Conservation (phyloP, 2,888 invertebrate species). For the Melanchra persicariae region DNA sequence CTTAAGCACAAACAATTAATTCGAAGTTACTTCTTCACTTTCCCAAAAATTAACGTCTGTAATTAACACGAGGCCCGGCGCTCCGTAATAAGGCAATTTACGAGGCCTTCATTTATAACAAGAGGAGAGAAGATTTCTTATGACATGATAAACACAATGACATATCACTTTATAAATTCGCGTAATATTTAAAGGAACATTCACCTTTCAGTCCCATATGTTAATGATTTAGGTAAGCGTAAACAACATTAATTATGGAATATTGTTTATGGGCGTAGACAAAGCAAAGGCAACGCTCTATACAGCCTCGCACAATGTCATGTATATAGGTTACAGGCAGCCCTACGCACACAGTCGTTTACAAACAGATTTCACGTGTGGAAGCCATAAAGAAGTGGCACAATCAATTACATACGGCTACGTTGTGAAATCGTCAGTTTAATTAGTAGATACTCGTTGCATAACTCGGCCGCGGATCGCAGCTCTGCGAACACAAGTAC, state of each 20-base stretch:
- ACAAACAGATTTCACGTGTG: constrained; percentile 73
- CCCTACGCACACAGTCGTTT: constrained; percentile 60
- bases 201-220: constrained; percentile 21
- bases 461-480: constrained; percentile 48
- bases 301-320: constrained; percentile 19
- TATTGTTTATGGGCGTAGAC: constrained; percentile 41
- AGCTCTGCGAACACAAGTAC: constrained; percentile 40
- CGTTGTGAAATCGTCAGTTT: constrained; percentile 74
- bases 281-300: constrained; percentile 25
- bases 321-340: constrained; percentile 41
- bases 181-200: constrained; percentile 23
- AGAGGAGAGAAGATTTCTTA: constrained; percentile 40
- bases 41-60: constrained; percentile 46
- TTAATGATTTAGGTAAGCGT: constrained; percentile 36
- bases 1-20: constrained; percentile 43
- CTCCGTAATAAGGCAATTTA: constrained; percentile 47
- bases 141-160: constrained; percentile 37
- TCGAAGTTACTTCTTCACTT: constrained; percentile 52
- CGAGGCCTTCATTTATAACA: constrained; percentile 42
- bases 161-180: constrained; percentile 32
- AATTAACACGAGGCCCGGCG: constrained; percentile 41
- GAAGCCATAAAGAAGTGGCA: constrained; percentile 72
- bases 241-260: constrained; percentile 48
- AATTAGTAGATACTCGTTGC: constrained; percentile 65
- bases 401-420: constrained; percentile 72